Evolutionary conservation across 2,797 vertebrate species (phyloP).

Genomic region (Lates japonicus): DNA sequence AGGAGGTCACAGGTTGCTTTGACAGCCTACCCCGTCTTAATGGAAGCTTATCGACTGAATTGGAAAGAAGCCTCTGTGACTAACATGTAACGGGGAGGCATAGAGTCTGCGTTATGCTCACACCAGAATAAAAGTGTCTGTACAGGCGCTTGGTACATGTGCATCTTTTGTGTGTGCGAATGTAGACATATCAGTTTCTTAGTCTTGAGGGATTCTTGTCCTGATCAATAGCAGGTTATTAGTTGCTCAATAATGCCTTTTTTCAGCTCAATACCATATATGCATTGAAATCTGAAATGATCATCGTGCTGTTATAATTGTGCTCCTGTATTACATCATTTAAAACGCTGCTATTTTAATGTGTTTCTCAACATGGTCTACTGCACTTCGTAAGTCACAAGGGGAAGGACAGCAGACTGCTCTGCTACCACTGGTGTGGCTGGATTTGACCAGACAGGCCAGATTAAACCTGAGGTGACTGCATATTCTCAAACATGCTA

Average conservation of each 20-base stretch:
- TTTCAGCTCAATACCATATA: slow-evolving; percentile 15
- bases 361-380: not conserved
- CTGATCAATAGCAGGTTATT: slow-evolving; percentile 76
- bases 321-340: not conserved
- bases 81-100: slow-evolving; percentile 85
- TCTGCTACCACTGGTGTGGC: not conserved
- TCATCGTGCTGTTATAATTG: not conserved
- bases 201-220: slow-evolving; percentile 65
- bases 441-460: not conserved
- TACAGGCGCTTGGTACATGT: slow-evolving; percentile 17
- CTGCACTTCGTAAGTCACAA: not conserved
- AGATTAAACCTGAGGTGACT: not conserved
- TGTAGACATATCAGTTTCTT: slow-evolving; percentile 83
- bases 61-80: slow-evolving; percentile 84
- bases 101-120: slow-evolving; percentile 78
- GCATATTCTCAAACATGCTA: not conserved
- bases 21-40: slow-evolving; percentile 91
- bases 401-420: not conserved
- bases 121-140: slow-evolving; percentile 44
- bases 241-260: slow-evolving; percentile 56
- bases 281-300: slow-evolving; percentile 18
- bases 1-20: slow-evolving; percentile 88
- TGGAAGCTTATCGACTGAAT: slow-evolving; percentile 93
- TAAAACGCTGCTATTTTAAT: not conserved
- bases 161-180: slow-evolving; percentile 55